Evolutionary conservation across 2,888 invertebrate species (phyloP).

Genomic region (Urechis unicinctus): DNA sequence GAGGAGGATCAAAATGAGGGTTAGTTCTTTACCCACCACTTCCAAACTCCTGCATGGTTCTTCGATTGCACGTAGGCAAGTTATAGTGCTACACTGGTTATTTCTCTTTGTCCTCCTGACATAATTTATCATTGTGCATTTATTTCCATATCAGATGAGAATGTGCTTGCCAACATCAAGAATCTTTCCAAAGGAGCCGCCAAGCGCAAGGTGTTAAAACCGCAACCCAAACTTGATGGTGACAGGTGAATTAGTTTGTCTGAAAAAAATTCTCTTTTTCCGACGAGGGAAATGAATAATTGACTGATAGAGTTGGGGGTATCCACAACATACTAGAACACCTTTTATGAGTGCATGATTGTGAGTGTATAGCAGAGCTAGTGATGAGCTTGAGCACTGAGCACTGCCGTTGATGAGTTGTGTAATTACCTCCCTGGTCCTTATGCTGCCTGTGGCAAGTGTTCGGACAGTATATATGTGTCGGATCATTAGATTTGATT

Average conservation of each 20-base stretch:
- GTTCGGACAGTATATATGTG: neutral
- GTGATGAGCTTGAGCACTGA: neutral
- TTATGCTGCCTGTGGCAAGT: too few relatives aligned
- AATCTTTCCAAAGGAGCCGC: conserved; percentile 41
- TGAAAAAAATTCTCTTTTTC: too few relatives aligned
- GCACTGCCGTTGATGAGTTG: too few relatives aligned
- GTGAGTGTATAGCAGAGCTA: too few relatives aligned
- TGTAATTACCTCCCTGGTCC: too few relatives aligned
- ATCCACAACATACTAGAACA: too few relatives aligned
- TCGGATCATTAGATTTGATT: neutral
- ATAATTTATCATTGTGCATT: neutral
- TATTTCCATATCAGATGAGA: conserved; percentile 5
- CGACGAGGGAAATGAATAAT: too few relatives aligned
- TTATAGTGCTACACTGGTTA: too few relatives aligned
- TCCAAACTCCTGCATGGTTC: too few relatives aligned
- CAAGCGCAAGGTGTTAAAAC: conserved; percentile 35
- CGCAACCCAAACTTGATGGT: conserved; percentile 43
- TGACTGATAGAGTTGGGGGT: too few relatives aligned
- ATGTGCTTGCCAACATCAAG: conserved; percentile 33
- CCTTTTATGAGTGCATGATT: too few relatives aligned
- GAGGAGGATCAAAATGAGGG: conserved; percentile 1
- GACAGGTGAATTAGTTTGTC: conserved; percentile 28
- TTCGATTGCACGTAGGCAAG: neutral
- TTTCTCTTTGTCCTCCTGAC: too few relatives aligned
- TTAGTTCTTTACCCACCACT: neutral